Evolutionary conservation across 2,113 vertebrate species (phyloP).

Genomic region (Tor tambroides): DNA sequence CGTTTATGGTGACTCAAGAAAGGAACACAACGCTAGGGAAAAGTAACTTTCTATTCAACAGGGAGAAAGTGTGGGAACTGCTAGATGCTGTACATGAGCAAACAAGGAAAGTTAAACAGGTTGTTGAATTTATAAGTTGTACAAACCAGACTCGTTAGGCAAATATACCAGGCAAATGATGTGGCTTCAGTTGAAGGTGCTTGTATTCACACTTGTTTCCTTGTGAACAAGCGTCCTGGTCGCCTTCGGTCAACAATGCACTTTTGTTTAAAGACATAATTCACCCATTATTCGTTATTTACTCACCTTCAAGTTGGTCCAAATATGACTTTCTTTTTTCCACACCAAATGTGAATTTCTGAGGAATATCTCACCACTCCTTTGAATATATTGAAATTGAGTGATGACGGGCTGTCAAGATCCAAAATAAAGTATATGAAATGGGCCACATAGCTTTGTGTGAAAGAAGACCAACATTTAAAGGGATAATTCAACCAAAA

Average conservation of each 20-base stretch:
- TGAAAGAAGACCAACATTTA: background rate
- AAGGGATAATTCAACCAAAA: background rate
- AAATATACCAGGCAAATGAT: slow-evolving; percentile 41
- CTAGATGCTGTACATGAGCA: background rate
- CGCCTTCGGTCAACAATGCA: background rate
- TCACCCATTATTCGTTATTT: background rate
- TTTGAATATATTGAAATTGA: background rate
- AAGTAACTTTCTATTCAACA: background rate
- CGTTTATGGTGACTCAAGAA: background rate
- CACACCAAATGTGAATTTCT: background rate
- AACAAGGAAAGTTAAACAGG: background rate
- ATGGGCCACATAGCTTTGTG: background rate
- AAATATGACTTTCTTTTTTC: background rate
- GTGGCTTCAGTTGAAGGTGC: slow-evolving; percentile 3
- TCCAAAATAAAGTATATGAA: background rate
- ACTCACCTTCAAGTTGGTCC: background rate
- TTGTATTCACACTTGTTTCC: background rate
- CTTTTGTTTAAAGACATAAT: background rate
- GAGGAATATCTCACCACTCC: background rate
- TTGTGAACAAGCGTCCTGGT: background rate
- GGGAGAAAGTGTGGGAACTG: background rate
- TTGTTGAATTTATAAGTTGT: background rate
- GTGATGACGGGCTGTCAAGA: background rate
- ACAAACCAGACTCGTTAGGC: slow-evolving; percentile 6
- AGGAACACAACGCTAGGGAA: background rate